Conservation (phyloP, 2,113 vertebrate species). For the Corapipo altera region DNA sequence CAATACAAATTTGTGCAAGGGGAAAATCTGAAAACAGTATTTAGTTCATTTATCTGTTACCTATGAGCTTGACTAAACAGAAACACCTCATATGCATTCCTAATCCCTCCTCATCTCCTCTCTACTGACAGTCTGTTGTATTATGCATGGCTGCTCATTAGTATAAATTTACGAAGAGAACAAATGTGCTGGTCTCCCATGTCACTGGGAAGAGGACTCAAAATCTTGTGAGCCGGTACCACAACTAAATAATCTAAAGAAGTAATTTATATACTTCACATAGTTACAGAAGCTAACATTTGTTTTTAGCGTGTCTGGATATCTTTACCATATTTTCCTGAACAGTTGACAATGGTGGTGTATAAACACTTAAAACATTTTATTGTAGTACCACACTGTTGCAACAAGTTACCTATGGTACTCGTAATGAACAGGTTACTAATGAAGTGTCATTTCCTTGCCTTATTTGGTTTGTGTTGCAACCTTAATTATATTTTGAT, state of each 20-base stretch:
- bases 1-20: neutral
- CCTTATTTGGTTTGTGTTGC: conserved; percentile 45
- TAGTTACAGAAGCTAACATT: neutral
- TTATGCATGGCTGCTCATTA: neutral
- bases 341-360: neutral
- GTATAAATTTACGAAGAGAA: neutral
- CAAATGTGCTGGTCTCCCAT: neutral
- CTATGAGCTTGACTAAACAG: neutral
- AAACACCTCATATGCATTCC: neutral
- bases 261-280: neutral
- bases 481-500: conserved; percentile 47
- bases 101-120: neutral
- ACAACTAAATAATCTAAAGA: neutral
- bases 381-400: neutral
- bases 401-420: conserved; percentile 2
- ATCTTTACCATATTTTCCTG: conserved; percentile 1
- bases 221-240: neutral
- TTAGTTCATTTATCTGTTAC: neutral
- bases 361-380: conserved; percentile 49
- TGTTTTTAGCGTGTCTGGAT: neutral
- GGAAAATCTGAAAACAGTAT: neutral
- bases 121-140: neutral
- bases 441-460: conserved; percentile 63
- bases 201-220: neutral
- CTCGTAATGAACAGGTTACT: neutral